These are phyloP conservation scores for Helicolenus hilgendorfi DNA, from an alignment of 2,797 vertebrate species.

Conservation along the genomic window DNA sequence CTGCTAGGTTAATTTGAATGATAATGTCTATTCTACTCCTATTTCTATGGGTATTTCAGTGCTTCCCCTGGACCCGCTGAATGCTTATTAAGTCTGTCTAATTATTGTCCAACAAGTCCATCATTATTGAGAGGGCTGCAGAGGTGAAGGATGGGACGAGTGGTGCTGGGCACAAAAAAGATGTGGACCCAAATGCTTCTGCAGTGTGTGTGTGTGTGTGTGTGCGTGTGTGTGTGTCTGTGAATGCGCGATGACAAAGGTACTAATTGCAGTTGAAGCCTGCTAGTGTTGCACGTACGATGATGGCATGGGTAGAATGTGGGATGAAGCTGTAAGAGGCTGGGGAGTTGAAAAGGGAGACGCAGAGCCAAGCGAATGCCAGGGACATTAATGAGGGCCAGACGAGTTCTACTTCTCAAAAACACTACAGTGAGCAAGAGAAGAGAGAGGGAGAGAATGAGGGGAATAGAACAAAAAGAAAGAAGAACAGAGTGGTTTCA, in stretches of 20 bases:
- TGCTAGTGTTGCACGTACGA: conserved; percentile 50
- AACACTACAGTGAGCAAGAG: conserved; percentile 49
- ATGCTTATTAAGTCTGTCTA: conserved; percentile 68
- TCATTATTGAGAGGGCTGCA: conserved; percentile 59
- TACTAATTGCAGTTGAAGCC: conserved; percentile 77
- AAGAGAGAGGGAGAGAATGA: conserved; percentile 32
- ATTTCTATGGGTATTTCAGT: conserved; percentile 13
- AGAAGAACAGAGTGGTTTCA: conserved; percentile 46
- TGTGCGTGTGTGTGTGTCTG: neutral
- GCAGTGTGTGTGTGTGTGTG: neutral
- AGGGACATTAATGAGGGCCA: conserved; percentile 80
- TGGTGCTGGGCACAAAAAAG: conserved; percentile 24
- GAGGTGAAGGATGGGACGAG: conserved; percentile 49
- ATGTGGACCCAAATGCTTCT: conserved; percentile 23
- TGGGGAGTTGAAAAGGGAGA: conserved; percentile 58
- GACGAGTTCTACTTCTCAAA: conserved; percentile 68
- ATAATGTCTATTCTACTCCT: neutral
- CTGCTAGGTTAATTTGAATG: neutral
- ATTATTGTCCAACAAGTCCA: conserved; percentile 75
- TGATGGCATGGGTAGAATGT: conserved; percentile 64
- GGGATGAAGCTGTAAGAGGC: conserved; percentile 73
- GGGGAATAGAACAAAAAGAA: conserved; percentile 33
- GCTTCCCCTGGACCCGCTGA: conserved; percentile 28
- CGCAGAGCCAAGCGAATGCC: conserved; percentile 67
- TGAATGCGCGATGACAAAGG: conserved; percentile 52